These are phyloP conservation scores for Lophius americanus DNA, from an alignment of 2,797 vertebrate genomes.

Conservation along the genomic window DNA sequence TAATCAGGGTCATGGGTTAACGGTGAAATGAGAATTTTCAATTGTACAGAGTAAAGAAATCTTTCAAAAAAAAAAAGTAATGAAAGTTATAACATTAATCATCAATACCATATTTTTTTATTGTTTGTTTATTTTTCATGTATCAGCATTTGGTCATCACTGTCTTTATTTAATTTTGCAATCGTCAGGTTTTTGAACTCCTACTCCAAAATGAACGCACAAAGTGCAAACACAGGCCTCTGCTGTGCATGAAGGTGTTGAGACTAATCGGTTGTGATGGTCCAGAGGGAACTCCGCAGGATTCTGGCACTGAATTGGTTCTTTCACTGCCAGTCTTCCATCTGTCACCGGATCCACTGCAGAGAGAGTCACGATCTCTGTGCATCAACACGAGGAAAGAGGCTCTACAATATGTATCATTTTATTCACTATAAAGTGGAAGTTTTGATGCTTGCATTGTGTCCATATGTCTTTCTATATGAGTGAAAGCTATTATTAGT, in stretches of 20 bases:
- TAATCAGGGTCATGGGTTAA: too few relatives aligned
- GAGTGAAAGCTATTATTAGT: not conserved
- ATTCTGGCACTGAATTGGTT: slow-evolving; percentile 55
- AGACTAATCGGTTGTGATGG: slow-evolving; percentile 63
- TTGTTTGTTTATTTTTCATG: too few relatives aligned
- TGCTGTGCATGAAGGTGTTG: slow-evolving; percentile 48
- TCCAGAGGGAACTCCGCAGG: slow-evolving; percentile 62
- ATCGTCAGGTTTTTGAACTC: slow-evolving; percentile 21
- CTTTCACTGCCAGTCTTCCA: slow-evolving; percentile 61
- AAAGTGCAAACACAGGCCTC: slow-evolving; percentile 62
- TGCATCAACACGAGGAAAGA: slow-evolving; percentile 1
- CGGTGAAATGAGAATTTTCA: too few relatives aligned
- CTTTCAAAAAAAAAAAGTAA: too few relatives aligned
- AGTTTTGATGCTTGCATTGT: not conserved
- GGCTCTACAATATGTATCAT: not conserved
- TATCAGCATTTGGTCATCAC: not conserved
- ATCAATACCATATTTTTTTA: too few relatives aligned
- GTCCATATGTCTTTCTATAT: not conserved
- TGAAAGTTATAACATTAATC: too few relatives aligned
- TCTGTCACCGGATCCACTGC: slow-evolving; percentile 75
- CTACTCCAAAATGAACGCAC: slow-evolving; percentile 16
- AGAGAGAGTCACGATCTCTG: slow-evolving; percentile 7
- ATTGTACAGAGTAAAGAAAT: too few relatives aligned
- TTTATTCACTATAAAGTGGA: not conserved
- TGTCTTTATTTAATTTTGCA: not conserved